Percentiles rank a stretch among this genome's conserved stretches.
phyloP scores from a whole-genome alignment of 1,140 invertebrate genomes.

The Pantala flavescens region DNA sequence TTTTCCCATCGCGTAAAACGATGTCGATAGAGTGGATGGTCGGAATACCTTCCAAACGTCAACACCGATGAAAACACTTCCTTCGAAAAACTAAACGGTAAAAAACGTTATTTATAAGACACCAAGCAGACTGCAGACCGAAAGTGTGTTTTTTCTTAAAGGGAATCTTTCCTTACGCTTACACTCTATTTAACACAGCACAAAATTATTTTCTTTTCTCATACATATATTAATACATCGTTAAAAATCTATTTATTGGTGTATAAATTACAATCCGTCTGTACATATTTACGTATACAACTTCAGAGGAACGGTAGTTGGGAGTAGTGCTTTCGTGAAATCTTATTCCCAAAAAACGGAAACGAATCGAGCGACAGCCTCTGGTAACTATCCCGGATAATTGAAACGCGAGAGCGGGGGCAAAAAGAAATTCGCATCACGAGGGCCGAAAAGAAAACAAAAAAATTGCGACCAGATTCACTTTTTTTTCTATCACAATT shows the following conservation, averaged over 20 bases:
- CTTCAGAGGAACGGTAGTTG: not conserved
- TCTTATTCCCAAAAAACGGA: not conserved
- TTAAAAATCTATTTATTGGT: constrained; percentile 3
- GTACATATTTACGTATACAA: constrained; percentile 8
- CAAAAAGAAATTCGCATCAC: not conserved
- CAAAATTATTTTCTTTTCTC: constrained; percentile 1
- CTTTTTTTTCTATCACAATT: too few relatives aligned
- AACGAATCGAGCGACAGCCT: not conserved
- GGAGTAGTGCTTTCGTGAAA: not conserved
- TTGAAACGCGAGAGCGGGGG: not conserved
- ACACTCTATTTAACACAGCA: not conserved
- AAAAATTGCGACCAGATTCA: not conserved
- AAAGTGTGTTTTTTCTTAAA: too few relatives aligned
- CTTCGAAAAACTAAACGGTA: too few relatives aligned
- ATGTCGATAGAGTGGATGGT: too few relatives aligned
- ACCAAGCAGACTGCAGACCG: too few relatives aligned
- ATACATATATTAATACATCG: constrained; percentile 5
- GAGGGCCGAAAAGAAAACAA: not conserved
- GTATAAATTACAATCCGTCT: constrained; percentile 10
- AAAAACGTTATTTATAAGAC: too few relatives aligned
- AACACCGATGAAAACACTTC: too few relatives aligned
- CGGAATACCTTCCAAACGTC: too few relatives aligned
- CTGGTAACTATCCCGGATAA: not conserved
- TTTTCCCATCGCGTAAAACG: too few relatives aligned
- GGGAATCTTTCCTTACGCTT: not conserved